Conservation (phyloP, 1,140 invertebrate species). For the Eueides isabella region DNA sequence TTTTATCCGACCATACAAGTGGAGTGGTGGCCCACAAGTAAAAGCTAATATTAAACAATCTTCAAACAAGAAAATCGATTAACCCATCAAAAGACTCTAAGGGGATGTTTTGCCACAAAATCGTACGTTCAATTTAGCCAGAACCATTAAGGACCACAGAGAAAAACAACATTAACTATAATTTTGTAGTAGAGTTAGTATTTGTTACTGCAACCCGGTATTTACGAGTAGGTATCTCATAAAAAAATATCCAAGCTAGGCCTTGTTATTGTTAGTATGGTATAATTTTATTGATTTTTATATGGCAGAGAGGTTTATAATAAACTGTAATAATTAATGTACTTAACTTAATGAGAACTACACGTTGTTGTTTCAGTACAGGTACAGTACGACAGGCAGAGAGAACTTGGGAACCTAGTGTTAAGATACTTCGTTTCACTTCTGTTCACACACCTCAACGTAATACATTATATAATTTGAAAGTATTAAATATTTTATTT, state of each 20-base stretch:
- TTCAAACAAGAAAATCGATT: not conserved
- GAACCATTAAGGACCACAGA: not conserved
- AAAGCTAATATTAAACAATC: not conserved
- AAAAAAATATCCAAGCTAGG: not conserved
- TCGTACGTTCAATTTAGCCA: slow-evolving; percentile 1
- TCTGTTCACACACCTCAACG: no score
- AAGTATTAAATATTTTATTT: no score
- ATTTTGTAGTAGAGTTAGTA: not conserved
- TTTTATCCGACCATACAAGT: no score
- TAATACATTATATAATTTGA: no score
- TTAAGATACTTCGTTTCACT: not conserved
- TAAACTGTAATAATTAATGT: slow-evolving; percentile 11
- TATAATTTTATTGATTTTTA: not conserved
- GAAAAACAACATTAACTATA: not conserved
- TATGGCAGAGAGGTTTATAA: not conserved
- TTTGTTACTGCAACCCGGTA: not conserved
- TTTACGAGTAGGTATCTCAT: not conserved
- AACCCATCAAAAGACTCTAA: not conserved
- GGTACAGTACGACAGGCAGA: no score
- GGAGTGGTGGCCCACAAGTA: no score
- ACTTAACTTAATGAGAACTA: no score
- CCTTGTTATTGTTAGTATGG: not conserved
- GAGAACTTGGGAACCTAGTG: no score
- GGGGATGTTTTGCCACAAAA: not conserved
- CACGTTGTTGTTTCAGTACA: no score